Base-by-base conservation (phyloP, 2,888 invertebrate species). In the Agrochola lota region DNA sequence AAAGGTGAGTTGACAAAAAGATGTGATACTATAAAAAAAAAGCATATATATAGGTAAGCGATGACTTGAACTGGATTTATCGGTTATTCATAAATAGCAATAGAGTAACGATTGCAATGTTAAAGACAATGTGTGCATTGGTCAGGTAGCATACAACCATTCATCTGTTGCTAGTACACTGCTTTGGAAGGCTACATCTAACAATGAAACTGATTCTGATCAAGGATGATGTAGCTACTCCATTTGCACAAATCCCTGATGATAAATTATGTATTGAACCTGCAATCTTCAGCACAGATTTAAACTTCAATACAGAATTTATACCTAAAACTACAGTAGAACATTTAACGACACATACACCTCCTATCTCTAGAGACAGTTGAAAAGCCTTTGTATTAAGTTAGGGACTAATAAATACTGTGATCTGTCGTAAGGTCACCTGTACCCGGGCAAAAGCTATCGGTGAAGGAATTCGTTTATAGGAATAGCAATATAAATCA, bases 321-420 rank as follows among this genome's bases (percentile, higher is more conserved):
- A 49, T 43, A 75, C 72, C 30, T 60, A 66, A 52, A 81, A 71
- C 43, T 60, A 68, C 60, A 71, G 62, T 49, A 66, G 75, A 64
- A 70, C 73, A 64, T 78, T 78, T 73, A 85, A 81, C 55, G 69
- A 86, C 72, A 80, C 71, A 73, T 86, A 72, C 77, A 77, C 66
- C 62, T 66, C 63, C 78, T 85, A 87, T 86, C 83, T 87, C 0
- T 1, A 23, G 1, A 15, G 85, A 85, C 86, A 77, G 76, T 60
- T 85, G 77, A 87, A 86, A 86, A 81, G 87, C 81, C 78, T 87
- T 86, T 87, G 83, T 85, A 75, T 83, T 43, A 76, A 72, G 74
- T 84, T 85, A 43, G 69, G 71, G 73, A 70, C 69, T 85, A 80
- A 87, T 87, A 87, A 87, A 83, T 87, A 83, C 64, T 82, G 52